Evolutionary conservation across 2,113 vertebrate species (phyloP).

Genomic region (Marmota flaviventris): DNA sequence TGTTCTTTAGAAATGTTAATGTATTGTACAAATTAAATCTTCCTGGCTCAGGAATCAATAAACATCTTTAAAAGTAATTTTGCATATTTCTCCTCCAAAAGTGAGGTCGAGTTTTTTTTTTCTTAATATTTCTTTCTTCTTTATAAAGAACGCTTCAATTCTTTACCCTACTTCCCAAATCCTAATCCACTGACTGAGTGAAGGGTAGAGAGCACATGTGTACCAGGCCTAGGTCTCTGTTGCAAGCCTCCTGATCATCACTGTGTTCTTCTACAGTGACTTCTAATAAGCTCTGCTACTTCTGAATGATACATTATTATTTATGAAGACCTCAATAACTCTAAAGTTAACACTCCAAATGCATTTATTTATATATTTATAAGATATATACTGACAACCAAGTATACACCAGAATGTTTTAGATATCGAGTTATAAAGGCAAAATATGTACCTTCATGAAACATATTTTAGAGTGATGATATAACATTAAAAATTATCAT

Average conservation of each 20-base stretch:
- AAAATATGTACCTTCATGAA: background rate
- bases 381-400: background rate
- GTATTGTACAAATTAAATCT: background rate
- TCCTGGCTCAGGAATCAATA: background rate
- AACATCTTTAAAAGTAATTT: background rate
- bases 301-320: background rate
- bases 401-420: background rate
- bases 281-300: background rate
- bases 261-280: background rate
- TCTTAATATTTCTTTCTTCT: background rate
- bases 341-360: background rate
- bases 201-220: background rate
- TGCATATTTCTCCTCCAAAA: background rate
- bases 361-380: background rate
- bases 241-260: background rate
- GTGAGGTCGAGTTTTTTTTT: background rate
- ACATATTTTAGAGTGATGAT: background rate
- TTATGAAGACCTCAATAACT: background rate
- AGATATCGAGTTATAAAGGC: background rate
- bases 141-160: background rate
- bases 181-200: background rate
- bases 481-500: background rate
- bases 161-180: background rate
- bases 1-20: conserved; percentile 32
- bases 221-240: too few relatives aligned